Evolutionary conservation across 2,888 invertebrate species (phyloP), one percentile per base, ranked within the genome.

Genomic region (Melanostoma scalare): DNA sequence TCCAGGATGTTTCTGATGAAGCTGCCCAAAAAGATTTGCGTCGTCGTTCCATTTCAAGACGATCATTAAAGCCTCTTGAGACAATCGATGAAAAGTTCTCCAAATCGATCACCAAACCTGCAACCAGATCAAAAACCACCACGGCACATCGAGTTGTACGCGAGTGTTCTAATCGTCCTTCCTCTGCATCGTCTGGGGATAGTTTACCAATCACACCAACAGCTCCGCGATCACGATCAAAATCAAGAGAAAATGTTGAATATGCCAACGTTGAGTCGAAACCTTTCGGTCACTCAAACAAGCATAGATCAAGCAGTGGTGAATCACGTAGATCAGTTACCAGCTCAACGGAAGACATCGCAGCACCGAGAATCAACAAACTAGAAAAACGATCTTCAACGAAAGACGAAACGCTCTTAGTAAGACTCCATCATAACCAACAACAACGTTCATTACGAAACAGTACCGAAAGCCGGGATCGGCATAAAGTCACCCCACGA

Each of bases 1-100:
- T 55, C 31, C 88, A 93, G 91, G 93, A 93, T 33, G 92, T 93
- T 30, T 92, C 92, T 9, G 93, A 93, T 86, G 93, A 93, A 74
- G 89, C 90, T 20, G 89, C 89, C 36, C 87, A 89, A 77, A 91
- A 91, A 86, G 90, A 91, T 88, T 89, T 90, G 89, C 87, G 89
- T 85, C 89, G 91, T 79, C 88, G 89, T 10, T 89, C 89, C 72
- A 85, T 89, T 76, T 88, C 89, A 48, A 87, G 89, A 20, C 89
- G 89, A 76, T 89, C 88, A 61, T 87, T 88, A 40, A 89, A 89
- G 36, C 90, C 91, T 0, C 87, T 91, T 36, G 91, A 90, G 65
- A 91, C 91, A 40, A 91, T 91, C 40, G 90, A 90, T 68, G 91
- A 91, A 77, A 90, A 90, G 77, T 86, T 87, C 1, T 81, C 87